phyloP scores from a whole-genome alignment of 2,113 vertebrate genomes.

The Vireo altiloquus region DNA sequence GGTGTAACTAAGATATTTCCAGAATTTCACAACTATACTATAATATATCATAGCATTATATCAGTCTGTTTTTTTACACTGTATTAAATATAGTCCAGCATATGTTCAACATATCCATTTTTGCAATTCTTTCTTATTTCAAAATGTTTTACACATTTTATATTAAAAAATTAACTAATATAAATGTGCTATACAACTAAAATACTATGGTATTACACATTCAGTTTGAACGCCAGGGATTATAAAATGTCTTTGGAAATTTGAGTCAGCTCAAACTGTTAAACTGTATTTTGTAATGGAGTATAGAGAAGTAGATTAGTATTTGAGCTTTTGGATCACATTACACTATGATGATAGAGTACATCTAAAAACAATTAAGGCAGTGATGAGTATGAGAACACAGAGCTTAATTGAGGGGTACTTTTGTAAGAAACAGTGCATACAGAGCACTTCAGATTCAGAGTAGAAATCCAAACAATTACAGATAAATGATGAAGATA shows the following conservation, averaged over 20 bases:
- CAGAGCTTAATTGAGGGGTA: neutral
- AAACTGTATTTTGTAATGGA: neutral
- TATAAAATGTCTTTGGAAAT: neutral
- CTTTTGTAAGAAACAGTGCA: neutral
- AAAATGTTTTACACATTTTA: neutral
- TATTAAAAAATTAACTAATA: neutral
- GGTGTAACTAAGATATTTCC: neutral
- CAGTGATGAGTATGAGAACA: neutral
- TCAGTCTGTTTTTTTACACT: neutral
- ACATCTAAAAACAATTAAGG: neutral
- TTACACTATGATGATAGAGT: neutral
- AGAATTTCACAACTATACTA: neutral
- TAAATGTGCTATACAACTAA: neutral
- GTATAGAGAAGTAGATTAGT: neutral
- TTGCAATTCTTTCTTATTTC: neutral
- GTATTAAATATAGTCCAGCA: neutral
- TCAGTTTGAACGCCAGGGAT: neutral
- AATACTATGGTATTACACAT: neutral
- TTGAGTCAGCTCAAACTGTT: neutral
- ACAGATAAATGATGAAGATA: neutral
- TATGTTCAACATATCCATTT: neutral
- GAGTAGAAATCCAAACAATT: neutral
- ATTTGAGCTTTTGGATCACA: neutral
- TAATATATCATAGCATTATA: neutral
- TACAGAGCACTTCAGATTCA: neutral